Evolutionary conservation across 2,888 invertebrate species (phyloP).

Genomic region (Nemurella pictetii): DNA sequence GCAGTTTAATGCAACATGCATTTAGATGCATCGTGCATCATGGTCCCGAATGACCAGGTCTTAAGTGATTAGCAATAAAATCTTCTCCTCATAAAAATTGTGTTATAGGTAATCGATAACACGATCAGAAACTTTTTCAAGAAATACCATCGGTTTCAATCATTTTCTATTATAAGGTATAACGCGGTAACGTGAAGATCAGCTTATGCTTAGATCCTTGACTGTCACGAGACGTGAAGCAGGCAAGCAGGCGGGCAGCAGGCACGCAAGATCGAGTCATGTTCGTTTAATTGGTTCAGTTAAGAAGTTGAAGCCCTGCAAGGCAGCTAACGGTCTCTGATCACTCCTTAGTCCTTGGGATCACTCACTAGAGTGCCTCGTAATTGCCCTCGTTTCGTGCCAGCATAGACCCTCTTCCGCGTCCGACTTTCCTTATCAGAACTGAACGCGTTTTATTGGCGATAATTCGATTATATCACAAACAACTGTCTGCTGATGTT

Average conservation of each 20-base stretch:
- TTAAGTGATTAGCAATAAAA: no score
- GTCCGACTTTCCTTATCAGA: not conserved
- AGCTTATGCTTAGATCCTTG: not conserved
- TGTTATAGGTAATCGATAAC: not conserved
- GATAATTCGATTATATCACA: not conserved
- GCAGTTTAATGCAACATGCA: no score
- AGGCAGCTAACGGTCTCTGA: not conserved
- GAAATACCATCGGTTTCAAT: not conserved
- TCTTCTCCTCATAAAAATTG: not conserved
- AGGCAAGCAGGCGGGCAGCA: no score
- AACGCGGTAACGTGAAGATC: not conserved
- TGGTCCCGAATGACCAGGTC: no score
- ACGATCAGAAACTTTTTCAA: not conserved
- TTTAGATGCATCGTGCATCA: no score
- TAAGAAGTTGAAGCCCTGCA: constrained; percentile 18
- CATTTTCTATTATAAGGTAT: not conserved
- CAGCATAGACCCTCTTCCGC: not conserved
- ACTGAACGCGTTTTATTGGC: not conserved
- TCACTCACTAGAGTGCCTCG: constrained; percentile 33
- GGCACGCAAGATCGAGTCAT: constrained; percentile 6
- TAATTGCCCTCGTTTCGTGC: constrained; percentile 30
- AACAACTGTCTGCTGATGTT: no score
- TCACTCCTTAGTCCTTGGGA: not conserved
- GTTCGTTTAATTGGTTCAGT: constrained; percentile 34
- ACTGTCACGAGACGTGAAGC: not conserved